Percentiles rank a stretch among this genome's conserved stretches.
phyloP scores from a whole-genome alignment of 2,113 vertebrate genomes.

The Helogale parvula region DNA sequence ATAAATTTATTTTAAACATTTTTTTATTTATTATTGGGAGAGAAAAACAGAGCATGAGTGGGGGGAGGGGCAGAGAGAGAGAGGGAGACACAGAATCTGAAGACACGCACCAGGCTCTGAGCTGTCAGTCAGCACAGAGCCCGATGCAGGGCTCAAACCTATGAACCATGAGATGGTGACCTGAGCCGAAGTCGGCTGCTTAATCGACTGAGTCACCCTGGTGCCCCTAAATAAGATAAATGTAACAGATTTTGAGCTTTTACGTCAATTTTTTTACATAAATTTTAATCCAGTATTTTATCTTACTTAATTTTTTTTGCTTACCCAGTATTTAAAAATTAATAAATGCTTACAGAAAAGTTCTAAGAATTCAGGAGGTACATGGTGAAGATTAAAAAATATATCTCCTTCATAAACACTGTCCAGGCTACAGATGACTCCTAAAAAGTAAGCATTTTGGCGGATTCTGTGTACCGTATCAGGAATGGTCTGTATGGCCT shows the following conservation, averaged over 20 bases:
- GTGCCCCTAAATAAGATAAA: not conserved
- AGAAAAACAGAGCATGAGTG: too few relatives aligned
- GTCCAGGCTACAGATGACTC: not conserved
- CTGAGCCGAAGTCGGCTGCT: too few relatives aligned
- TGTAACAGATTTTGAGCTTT: constrained; percentile 2
- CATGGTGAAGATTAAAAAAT: not conserved
- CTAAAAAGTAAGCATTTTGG: not conserved
- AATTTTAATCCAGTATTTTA: not conserved
- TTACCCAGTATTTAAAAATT: constrained; percentile 7
- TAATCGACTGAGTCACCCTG: too few relatives aligned
- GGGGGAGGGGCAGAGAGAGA: too few relatives aligned
- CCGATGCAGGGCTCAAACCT: too few relatives aligned
- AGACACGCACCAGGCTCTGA: too few relatives aligned
- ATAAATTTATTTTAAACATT: not conserved
- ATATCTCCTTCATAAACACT: not conserved
- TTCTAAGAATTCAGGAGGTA: not conserved
- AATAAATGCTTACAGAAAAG: not conserved
- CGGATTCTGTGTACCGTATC: not conserved
- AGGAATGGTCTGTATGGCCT: not conserved
- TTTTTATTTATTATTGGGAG: too few relatives aligned
- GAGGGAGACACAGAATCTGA: too few relatives aligned
- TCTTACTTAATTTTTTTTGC: too few relatives aligned
- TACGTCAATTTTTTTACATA: not conserved
- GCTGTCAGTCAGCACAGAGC: too few relatives aligned
- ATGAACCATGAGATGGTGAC: too few relatives aligned